Base-by-base conservation (phyloP, 2,888 invertebrate species). In the Drosophila heteroneura region DNA sequence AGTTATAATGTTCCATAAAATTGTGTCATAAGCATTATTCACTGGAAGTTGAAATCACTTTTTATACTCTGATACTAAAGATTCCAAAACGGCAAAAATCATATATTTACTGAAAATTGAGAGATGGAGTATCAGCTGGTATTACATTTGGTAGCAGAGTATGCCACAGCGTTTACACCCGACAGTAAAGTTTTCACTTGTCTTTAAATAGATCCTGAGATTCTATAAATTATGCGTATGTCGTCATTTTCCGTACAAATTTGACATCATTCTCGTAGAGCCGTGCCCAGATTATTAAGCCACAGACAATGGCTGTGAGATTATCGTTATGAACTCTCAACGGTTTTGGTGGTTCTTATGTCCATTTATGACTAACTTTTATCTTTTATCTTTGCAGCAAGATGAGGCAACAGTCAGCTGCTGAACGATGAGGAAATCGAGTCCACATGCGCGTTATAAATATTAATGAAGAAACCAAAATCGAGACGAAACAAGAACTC, bases 381-480 rank as follows among this genome's bases (percentile, higher is more conserved):
- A 59, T 71, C 57, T 47, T 35, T 19, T 47, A 32, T 70, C 54
- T 65, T 81, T 86, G 32, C 70, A 89, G 87, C 68, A 75, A 66
- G 53, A 76, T 73, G 70, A 76, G 72, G 79, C 74, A 65, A 76
- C 60, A 57, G 41, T 56, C 70, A 53, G 64, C 65, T 41, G 64
- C 66, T 41, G 53, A 78, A 77, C 76, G 75, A 89, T 90, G 90
- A 81, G 61, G 79, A 83, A 82, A 83, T 72, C 66, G 67, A 89
- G 74, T 76, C 82, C 78, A 80, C 77, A 85, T 83, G 89, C 74
- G 60, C 77, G 79, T 65, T 83, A 76, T 81, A 81, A 88, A 81
- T 81, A 80, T 75, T 76, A 76, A 75, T 78, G 70, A 73, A 70
- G 63, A 74, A 63, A 68, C 70, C 61, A 74, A 74, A 74, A 74